These are phyloP conservation scores for Procambarus virginalis DNA, from an alignment of 1,140 invertebrate genomes.

Conservation along the genomic window DNA sequence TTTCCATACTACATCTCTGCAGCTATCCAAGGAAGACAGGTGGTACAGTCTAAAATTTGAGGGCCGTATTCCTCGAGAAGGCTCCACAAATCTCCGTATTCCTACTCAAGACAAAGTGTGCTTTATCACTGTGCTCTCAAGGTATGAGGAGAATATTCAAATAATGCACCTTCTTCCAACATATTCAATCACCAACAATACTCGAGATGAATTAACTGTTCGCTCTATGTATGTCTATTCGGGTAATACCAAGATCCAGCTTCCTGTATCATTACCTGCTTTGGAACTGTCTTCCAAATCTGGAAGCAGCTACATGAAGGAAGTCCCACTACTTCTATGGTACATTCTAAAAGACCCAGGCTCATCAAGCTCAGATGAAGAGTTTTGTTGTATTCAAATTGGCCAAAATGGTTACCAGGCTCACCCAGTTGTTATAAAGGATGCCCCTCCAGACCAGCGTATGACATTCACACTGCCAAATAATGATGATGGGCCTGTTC, in stretches of 20 bases:
- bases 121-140: conserved; percentile 68
- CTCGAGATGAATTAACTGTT: conserved; percentile 54
- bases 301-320: conserved; percentile 13
- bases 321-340: conserved; percentile 66
- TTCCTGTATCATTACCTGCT: conserved; percentile 45
- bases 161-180: conserved; percentile 67
- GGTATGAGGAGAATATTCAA: conserved; percentile 70
- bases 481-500: conserved; percentile 48
- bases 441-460: conserved; percentile 40
- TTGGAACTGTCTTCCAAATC: conserved; percentile 19
- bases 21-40: conserved; percentile 70
- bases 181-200: conserved; percentile 68
- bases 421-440: conserved; percentile 70
- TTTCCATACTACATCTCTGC: conserved; percentile 52
- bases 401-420: conserved; percentile 41
- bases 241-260: conserved; percentile 48
- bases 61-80: conserved; percentile 65
- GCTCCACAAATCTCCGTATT: conserved; percentile 55
- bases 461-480: conserved; percentile 65
- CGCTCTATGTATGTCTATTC: conserved; percentile 53
- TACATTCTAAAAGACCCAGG: conserved; percentile 62
- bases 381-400: conserved; percentile 59
- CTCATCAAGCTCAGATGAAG: conserved; percentile 39
- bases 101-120: conserved; percentile 62
- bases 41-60: conserved; percentile 70